These are phyloP conservation scores for Nebria brevicollis DNA, from an alignment of 2,888 invertebrate species.

Conservation along the genomic window DNA sequence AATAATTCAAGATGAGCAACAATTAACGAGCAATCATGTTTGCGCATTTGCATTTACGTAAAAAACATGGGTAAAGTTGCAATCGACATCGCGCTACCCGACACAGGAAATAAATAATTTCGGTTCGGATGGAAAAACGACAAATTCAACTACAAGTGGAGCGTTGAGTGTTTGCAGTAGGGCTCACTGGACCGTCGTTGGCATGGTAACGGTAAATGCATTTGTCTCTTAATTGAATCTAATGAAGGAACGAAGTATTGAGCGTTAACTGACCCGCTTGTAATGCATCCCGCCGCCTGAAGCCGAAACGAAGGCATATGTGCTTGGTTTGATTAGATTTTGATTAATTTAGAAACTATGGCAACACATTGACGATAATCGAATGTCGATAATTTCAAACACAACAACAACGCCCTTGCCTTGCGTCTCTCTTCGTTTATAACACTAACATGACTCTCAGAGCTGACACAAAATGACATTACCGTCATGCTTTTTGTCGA, in stretches of 20 bases:
- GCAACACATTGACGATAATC: slow-evolving; percentile 34
- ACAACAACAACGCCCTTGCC: not conserved
- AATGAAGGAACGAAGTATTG: slow-evolving; percentile 40
- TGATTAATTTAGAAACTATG: slow-evolving; percentile 25
- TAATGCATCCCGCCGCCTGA: not conserved
- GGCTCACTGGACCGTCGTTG: slow-evolving; percentile 14
- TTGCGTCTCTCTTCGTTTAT: not conserved
- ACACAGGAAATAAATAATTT: not conserved
- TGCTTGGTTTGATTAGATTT: slow-evolving; percentile 11
- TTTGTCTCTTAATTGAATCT: slow-evolving; percentile 45
- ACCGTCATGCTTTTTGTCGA: not conserved
- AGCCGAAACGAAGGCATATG: not conserved
- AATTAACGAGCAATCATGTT: no score
- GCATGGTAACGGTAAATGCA: slow-evolving; percentile 41
- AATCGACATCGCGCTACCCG: not conserved
- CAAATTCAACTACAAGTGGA: not conserved
- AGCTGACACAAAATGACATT: not conserved
- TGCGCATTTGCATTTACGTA: not conserved
- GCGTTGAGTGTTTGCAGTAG: not conserved
- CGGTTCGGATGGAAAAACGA: not conserved
- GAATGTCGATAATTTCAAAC: slow-evolving; percentile 4
- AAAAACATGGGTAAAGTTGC: not conserved
- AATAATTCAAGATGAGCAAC: no score
- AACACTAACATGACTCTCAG: not conserved
- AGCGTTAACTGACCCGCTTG: slow-evolving; percentile 19